Evolutionary conservation across 2,888 invertebrate genomes (phyloP).

Genomic region (Pheosia gnoma): DNA sequence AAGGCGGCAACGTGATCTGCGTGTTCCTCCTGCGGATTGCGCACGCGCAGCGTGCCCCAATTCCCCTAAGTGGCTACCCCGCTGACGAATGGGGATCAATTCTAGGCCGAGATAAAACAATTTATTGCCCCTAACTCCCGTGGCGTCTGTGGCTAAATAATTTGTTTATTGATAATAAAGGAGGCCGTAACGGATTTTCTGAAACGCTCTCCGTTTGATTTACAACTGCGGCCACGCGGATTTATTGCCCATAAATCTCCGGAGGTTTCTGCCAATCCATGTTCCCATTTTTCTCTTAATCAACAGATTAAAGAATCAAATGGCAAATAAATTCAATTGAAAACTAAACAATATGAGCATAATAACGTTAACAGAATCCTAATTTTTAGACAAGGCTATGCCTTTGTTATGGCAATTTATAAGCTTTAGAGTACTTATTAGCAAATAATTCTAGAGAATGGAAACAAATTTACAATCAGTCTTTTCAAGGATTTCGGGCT

Average conservation of each 20-base stretch:
- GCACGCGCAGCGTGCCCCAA: conserved; percentile 55
- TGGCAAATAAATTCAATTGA: conserved; percentile 17
- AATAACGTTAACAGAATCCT: conserved; percentile 17
- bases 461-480: conserved; percentile 23
- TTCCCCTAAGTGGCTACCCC: conserved; percentile 63
- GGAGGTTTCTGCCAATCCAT: conserved; percentile 7
- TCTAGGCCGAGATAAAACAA: conserved; percentile 49
- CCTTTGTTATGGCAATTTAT: conserved; percentile 32
- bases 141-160: conserved; percentile 35
- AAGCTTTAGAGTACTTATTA: conserved; percentile 23
- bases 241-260: conserved; percentile 24
- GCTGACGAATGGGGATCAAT: conserved; percentile 65
- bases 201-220: conserved; percentile 27
- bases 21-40: conserved; percentile 47
- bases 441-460: conserved; percentile 25
- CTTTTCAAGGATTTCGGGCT: conserved; percentile 28
- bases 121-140: conserved; percentile 48
- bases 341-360: conserved; percentile 14
- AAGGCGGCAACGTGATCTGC: conserved; percentile 51
- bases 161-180: conserved; percentile 48
- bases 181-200: conserved; percentile 28
- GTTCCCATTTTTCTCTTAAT: conserved; percentile 2
- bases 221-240: conserved; percentile 24
- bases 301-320: conserved; percentile 10
- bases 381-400: conserved; percentile 19